phyloP scores from a whole-genome alignment of 2,113 vertebrate species.

The Sus scrofa region DNA sequence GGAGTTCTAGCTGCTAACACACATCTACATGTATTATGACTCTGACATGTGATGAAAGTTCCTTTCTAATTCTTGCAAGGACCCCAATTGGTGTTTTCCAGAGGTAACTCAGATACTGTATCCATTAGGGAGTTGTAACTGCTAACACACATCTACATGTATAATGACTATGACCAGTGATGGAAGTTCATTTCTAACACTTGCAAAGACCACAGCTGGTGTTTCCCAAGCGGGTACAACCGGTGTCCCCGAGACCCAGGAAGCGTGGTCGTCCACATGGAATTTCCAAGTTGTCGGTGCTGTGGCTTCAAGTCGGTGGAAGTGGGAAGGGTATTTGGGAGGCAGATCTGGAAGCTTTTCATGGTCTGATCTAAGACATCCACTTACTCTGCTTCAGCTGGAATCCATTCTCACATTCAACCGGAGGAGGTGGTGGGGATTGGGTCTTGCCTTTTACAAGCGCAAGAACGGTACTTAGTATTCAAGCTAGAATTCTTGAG shows the following conservation, averaged over 20 bases:
- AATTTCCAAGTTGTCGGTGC: accelerated
- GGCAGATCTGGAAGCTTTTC: accelerated
- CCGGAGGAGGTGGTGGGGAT: neutral
- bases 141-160: accelerated
- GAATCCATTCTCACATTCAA: accelerated
- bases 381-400: neutral
- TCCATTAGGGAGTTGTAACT: neutral
- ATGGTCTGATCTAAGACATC: too few relatives aligned
- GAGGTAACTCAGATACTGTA: accelerated
- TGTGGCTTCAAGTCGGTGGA: neutral
- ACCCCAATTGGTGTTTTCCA: too few relatives aligned
- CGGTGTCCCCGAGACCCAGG: too few relatives aligned
- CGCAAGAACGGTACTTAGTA: neutral
- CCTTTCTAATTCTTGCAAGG: too few relatives aligned
- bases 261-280: accelerated
- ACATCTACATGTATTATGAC: accelerated
- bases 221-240: too few relatives aligned
- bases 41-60: accelerated
- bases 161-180: neutral
- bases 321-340: accelerated
- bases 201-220: accelerated
- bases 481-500: neutral
- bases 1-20: neutral
- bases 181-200: neutral
- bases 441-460: neutral